Evolutionary conservation across 2,113 vertebrate species (phyloP).

Genomic region (Nestor notabilis): DNA sequence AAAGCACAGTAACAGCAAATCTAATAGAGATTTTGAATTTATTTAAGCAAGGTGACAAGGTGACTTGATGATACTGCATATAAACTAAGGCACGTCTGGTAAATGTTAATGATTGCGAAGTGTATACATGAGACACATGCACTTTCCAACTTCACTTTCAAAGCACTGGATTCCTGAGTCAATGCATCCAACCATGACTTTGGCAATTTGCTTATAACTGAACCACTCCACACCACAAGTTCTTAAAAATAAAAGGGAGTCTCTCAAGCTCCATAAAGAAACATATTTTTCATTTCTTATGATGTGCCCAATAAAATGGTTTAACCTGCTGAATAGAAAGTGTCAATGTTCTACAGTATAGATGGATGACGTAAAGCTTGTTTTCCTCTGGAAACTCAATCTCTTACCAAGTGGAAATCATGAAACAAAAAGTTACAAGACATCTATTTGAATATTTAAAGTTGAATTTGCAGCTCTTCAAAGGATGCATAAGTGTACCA

Average conservation of each 20-base stretch:
- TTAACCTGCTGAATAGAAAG: not conserved
- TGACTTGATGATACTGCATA: not conserved
- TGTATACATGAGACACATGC: not conserved
- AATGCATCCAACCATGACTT: not conserved
- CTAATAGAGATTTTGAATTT: not conserved
- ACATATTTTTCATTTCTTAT: not conserved
- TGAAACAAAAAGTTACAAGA: not conserved
- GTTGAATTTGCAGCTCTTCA: not conserved
- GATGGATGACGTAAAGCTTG: not conserved
- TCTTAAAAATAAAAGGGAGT: rapidly evolving
- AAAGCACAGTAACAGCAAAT: not conserved
- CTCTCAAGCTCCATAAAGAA: not conserved
- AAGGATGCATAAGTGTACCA: not conserved
- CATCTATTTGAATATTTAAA: not conserved
- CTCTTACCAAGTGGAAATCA: not conserved
- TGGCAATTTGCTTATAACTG: not conserved
- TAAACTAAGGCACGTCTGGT: not conserved
- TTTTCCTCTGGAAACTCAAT: not conserved
- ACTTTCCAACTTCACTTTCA: not conserved
- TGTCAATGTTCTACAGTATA: not conserved
- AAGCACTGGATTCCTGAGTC: not conserved
- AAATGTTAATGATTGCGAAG: not conserved
- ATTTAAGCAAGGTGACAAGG: not conserved
- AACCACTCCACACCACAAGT: not conserved
- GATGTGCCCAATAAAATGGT: not conserved